phyloP scores from a whole-genome alignment of 1,140 invertebrate species.

The Danaus melanippus region DNA sequence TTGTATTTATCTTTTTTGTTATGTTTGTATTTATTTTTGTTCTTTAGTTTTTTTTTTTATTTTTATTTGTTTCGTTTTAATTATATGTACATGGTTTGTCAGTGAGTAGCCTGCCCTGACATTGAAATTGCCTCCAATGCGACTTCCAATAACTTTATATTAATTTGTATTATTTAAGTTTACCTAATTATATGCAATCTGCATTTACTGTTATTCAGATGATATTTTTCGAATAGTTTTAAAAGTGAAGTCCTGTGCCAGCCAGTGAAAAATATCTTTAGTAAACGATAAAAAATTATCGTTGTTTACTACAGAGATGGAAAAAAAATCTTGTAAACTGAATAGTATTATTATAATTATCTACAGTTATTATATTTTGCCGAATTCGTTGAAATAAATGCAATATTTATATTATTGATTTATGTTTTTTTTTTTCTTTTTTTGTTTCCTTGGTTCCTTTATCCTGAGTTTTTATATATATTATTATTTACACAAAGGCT shows the following conservation, averaged over 20 bases:
- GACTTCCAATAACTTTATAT: constrained; percentile 65
- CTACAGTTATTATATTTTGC: constrained; percentile 69
- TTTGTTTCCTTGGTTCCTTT: constrained; percentile 63
- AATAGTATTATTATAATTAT: constrained; percentile 71
- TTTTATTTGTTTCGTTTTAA: constrained; percentile 52
- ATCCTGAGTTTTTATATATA: constrained; percentile 50
- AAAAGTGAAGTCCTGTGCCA: constrained; percentile 58
- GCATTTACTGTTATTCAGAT: constrained; percentile 68
- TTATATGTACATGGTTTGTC: constrained; percentile 39
- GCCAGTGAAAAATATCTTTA: constrained; percentile 53
- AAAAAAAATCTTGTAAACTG: constrained; percentile 58
- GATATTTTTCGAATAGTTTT: constrained; percentile 51
- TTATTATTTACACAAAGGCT: constrained; percentile 33
- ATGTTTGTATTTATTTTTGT: constrained; percentile 71
- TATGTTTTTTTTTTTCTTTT: constrained; percentile 65
- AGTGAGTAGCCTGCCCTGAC: constrained; percentile 33
- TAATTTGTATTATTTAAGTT: constrained; percentile 66
- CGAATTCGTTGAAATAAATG: constrained; percentile 71
- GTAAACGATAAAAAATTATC: constrained; percentile 23
- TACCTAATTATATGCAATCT: constrained; percentile 60
- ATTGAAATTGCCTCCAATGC: constrained; percentile 55
- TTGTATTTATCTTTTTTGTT: constrained; percentile 55
- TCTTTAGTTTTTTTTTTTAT: constrained; percentile 59
- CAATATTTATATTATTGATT: constrained; percentile 72
- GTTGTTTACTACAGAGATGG: constrained; percentile 37